A percentile compares a stretch with the other conserved stretches of the same genome.
phyloP scores from a whole-genome alignment of 2,888 invertebrate genomes.

The Cataglyphis altisquamis region DNA sequence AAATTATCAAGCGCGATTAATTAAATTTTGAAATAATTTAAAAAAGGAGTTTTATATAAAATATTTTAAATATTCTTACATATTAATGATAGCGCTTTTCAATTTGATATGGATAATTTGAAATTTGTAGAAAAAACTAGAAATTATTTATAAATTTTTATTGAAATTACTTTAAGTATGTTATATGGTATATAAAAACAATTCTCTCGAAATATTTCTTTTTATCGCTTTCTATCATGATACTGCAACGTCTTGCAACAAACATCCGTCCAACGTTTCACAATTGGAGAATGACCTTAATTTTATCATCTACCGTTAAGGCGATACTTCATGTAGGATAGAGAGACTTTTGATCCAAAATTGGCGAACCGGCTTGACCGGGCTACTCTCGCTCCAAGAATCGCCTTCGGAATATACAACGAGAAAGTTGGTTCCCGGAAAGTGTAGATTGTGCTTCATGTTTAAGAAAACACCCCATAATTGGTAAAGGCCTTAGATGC shows the following conservation, averaged over 20 bases:
- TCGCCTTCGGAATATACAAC: conserved; percentile 43
- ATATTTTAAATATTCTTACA: neutral
- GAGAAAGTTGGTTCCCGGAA: conserved; percentile 77
- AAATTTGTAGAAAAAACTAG: neutral
- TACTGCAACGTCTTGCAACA: conserved; percentile 27
- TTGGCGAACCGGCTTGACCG: conserved; percentile 70
- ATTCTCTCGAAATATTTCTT: neutral
- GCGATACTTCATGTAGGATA: conserved; percentile 52
- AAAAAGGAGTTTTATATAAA: neutral
- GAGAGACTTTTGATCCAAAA: conserved; percentile 74
- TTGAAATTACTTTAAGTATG: neutral
- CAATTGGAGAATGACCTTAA: conserved; percentile 46
- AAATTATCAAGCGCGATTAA: neutral
- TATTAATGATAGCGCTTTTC: neutral
- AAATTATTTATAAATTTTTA: neutral
- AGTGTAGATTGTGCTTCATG: conserved; percentile 62
- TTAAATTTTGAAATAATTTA: neutral
- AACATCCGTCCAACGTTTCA: conserved; percentile 10
- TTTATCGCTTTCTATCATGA: neutral
- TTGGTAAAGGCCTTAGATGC: conserved; percentile 53
- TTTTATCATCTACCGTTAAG: conserved; percentile 51
- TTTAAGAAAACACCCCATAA: conserved; percentile 67
- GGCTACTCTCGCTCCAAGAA: conserved; percentile 72
- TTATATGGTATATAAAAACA: neutral
- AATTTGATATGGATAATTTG: neutral